phyloP scores from a whole-genome alignment of 1,140 invertebrate species.

The Drosophila mauritiana region DNA sequence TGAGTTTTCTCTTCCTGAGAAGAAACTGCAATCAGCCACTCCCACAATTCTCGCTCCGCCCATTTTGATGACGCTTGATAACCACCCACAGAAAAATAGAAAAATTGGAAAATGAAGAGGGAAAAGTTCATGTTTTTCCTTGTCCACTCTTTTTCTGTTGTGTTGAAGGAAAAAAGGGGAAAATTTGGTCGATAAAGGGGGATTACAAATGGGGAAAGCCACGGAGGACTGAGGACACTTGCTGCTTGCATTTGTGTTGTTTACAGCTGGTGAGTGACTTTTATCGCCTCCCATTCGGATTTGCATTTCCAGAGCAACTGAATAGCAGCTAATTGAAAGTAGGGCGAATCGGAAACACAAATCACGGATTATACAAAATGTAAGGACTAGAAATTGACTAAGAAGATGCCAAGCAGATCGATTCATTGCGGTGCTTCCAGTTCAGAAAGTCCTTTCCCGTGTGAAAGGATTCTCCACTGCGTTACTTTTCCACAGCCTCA shows the following conservation, averaged over 20 bases:
- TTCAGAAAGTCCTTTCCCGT: not conserved
- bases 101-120: not conserved
- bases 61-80: conserved; percentile 26
- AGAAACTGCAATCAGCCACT: conserved; percentile 47
- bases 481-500: conserved; percentile 20
- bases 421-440: not conserved
- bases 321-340: conserved; percentile 1
- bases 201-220: not conserved
- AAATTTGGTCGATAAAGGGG: not conserved
- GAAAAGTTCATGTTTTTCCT: conserved; percentile 17
- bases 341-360: too few species aligned
- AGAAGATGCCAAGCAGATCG: not conserved
- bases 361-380: not conserved
- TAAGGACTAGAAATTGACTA: not conserved
- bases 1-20: not conserved
- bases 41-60: conserved; percentile 2
- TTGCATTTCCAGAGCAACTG: conserved; percentile 34
- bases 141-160: conserved; percentile 15
- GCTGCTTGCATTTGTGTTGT: conserved; percentile 20
- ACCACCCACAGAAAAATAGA: conserved; percentile 4
- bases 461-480: not conserved
- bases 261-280: conserved; percentile 53
- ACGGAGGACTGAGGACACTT: conserved; percentile 10
- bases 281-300: conserved; percentile 42
- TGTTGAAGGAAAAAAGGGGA: not conserved